Conservation (phyloP, 2,888 invertebrate genomes). For the Alviniconcha strummeri region DNA sequence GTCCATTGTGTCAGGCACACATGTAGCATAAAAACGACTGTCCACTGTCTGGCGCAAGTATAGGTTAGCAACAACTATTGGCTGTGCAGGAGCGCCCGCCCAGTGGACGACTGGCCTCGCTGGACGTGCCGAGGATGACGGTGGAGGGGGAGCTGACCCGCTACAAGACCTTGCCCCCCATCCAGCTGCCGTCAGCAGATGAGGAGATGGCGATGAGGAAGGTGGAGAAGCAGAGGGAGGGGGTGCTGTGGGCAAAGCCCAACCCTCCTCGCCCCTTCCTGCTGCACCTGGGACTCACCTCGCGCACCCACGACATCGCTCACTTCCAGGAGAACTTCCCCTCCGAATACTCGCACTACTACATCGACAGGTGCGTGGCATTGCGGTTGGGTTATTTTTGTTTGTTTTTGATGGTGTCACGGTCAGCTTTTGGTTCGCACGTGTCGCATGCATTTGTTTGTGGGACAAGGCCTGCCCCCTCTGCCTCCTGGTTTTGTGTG, state of each 20-base stretch:
- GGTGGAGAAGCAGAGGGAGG: conserved; percentile 47
- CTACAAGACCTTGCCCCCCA: conserved; percentile 71
- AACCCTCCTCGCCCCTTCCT: conserved; percentile 68
- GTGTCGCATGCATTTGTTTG: too few relatives aligned
- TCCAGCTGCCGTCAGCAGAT: conserved; percentile 63
- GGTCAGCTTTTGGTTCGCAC: too few relatives aligned
- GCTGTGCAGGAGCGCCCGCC: conserved; percentile 49
- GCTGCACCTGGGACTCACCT: conserved; percentile 71
- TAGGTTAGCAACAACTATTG: too few relatives aligned
- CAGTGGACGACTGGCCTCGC: conserved; percentile 52
- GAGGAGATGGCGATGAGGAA: conserved; percentile 51
- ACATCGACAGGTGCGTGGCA: conserved; percentile 64
- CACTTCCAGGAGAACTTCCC: conserved; percentile 71
- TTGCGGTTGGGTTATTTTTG: background rate
- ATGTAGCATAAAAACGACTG: too few relatives aligned
- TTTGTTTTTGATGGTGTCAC: background rate
- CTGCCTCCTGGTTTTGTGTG: too few relatives aligned
- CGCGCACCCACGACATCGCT: conserved; percentile 68
- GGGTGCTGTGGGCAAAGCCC: conserved; percentile 66
- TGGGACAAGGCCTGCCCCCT: too few relatives aligned
- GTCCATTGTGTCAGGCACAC: too few relatives aligned
- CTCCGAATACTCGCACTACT: conserved; percentile 65
- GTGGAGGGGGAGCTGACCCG: conserved; percentile 59
- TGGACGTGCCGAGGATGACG: conserved; percentile 38
- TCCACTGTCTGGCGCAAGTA: too few relatives aligned